phyloP scores from a whole-genome alignment of 92 coral and sea anemone genomes.

The Parazoanthus darwini region DNA sequence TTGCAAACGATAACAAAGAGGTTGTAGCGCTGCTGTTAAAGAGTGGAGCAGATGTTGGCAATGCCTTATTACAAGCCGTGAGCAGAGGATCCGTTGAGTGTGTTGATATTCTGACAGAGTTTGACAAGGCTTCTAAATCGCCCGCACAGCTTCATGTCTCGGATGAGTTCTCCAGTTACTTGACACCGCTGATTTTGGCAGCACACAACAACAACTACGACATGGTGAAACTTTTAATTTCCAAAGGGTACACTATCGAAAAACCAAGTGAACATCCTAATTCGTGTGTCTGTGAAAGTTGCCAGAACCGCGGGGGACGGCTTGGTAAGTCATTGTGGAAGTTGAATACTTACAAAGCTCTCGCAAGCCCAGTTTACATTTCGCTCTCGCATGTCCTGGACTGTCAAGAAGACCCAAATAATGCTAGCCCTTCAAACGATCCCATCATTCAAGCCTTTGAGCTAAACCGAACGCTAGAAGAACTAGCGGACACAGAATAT shows the following conservation, averaged over 20 bases:
- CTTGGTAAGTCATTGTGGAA: conserved; percentile 66
- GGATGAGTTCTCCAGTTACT: conserved; percentile 26
- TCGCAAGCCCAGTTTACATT: conserved; percentile 78
- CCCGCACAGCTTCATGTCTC: background rate
- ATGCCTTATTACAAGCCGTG: conserved; percentile 48
- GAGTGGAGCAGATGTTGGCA: conserved; percentile 37
- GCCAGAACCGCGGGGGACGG: conserved; percentile 54
- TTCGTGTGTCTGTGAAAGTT: conserved; percentile 63
- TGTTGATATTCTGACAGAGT: conserved; percentile 19
- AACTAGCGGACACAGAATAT: conserved; percentile 61
- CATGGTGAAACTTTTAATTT: conserved; percentile 61
- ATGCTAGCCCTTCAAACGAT: conserved; percentile 48
- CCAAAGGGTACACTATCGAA: conserved; percentile 64
- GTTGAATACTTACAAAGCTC: conserved; percentile 69
- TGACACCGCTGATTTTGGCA: conserved; percentile 63
- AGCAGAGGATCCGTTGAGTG: conserved; percentile 34
- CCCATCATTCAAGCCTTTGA: conserved; percentile 82
- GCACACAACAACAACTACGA: conserved; percentile 69
- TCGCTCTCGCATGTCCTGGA: conserved; percentile 58
- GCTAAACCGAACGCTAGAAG: conserved; percentile 65
- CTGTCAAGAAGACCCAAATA: background rate
- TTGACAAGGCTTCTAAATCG: background rate
- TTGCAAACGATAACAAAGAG: conserved; percentile 8
- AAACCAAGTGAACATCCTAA: conserved; percentile 59
- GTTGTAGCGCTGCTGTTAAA: conserved; percentile 23